Evolutionary conservation across 2,113 vertebrate species (phyloP), one percentile per base, ranked within the genome.

Genomic region (Ramphastos sulfuratus): DNA sequence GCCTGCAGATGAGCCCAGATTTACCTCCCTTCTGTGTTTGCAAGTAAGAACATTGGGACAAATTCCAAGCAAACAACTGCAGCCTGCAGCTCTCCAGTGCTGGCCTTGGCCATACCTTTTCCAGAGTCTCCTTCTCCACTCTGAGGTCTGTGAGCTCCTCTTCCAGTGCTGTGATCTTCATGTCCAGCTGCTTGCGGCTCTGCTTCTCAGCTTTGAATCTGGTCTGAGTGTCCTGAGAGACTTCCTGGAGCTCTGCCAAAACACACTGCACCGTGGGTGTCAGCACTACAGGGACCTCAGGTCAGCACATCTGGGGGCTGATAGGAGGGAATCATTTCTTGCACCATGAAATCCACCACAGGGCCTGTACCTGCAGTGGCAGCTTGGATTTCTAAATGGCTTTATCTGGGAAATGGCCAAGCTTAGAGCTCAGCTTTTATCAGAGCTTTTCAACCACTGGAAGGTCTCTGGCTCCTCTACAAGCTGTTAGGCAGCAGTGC

Each of bases 131-230:
- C 89, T 99, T 99, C 75, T 99, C 99, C 4, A 97, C 95, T 59
- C 96, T 98, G 7, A 99, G 89, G 94, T 99, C 99, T 9, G 97
- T 91, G 46, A 99, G 80, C 73, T 99, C 99, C 59, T 99, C 99
- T 78, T 99, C 99, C 95, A 98, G 10, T 4, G 95, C 95, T 15
- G 85, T 92, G 30, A 98, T 93, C 85, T 94, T 98, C 71, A 98
- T 96, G 59, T 99, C 99, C 80, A 98, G 95, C 87, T 99, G 98
- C 42, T 97, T 98, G 55, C 99, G 98, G 65, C 95, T 98, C 82
- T 99, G 99, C 86, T 99, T 99, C 96, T 99, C 99, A 15, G 92
- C 96, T 96, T 97, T 98, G 96, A 98, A 96, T 87, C 96, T 98
- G 55, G 80, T 92, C 96, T 98, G 98, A 17, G 95, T 78, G 74